A percentile compares a stretch with the other conserved stretches of the same genome.
Evolutionary conservation across 2,113 vertebrate genomes (phyloP).

Genomic region (Phrynosoma platyrhinos): DNA sequence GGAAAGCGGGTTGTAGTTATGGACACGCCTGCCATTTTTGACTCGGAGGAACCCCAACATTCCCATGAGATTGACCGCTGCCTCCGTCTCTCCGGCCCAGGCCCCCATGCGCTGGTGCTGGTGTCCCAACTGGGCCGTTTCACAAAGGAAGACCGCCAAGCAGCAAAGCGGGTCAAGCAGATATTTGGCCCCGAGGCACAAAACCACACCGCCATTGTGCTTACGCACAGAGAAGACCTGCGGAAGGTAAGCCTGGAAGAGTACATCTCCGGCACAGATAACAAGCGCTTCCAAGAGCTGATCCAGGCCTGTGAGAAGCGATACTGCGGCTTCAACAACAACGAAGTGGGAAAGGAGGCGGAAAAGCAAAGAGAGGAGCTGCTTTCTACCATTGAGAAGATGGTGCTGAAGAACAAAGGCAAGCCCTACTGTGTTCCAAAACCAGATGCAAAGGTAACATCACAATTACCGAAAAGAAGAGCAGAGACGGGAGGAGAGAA

Average conservation of each 20-base stretch:
- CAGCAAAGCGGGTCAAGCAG: fast-evolving
- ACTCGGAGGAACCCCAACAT: not conserved
- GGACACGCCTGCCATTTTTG: not conserved
- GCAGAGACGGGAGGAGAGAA: not conserved
- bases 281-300: not conserved
- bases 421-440: not conserved
- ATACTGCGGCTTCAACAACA: conserved; percentile 43
- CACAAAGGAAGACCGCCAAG: not conserved
- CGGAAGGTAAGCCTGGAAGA: fast-evolving
- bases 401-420: fast-evolving
- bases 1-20: not conserved
- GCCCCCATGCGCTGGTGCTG: not conserved
- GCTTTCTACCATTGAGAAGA: not conserved
- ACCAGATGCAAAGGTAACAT: not conserved
- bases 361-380: not conserved
- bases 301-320: not conserved
- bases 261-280: not conserved
- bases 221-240: conserved; percentile 48
- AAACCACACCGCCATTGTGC: not conserved
- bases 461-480: not conserved
- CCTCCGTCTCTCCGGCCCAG: not conserved
- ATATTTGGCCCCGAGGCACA: not conserved
- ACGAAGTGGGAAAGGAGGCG: not conserved
- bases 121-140: conserved; percentile 35
- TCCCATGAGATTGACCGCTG: not conserved